phyloP scores from a whole-genome alignment of 2,888 invertebrate genomes.

The Acrobasis consociella region DNA sequence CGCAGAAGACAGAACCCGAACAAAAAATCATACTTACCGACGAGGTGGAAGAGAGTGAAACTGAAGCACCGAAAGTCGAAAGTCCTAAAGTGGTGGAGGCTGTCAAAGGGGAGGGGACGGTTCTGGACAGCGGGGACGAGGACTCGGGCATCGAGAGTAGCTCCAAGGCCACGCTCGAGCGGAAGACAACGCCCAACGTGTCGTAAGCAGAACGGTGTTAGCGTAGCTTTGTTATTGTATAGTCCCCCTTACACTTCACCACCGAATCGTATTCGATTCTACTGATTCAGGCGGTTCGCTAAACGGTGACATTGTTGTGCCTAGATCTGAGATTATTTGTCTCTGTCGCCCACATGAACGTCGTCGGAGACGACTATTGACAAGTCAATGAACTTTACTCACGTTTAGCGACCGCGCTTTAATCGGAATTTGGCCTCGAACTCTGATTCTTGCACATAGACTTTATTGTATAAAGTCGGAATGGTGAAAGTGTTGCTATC shows the following conservation, averaged over 20 bases:
- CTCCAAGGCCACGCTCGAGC: slow-evolving; percentile 81
- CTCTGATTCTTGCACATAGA: slow-evolving; percentile 16
- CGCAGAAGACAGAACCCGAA: slow-evolving; percentile 52
- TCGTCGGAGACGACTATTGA: not conserved
- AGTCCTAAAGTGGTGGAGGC: slow-evolving; percentile 57
- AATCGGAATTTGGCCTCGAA: slow-evolving; percentile 17
- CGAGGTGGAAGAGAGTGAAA: slow-evolving; percentile 40
- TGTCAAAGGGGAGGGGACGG: slow-evolving; percentile 82
- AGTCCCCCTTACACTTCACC: slow-evolving; percentile 25
- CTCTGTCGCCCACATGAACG: not conserved
- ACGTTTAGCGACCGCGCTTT: not conserved
- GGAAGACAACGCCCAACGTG: slow-evolving; percentile 61
- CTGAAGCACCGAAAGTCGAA: slow-evolving; percentile 47
- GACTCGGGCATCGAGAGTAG: slow-evolving; percentile 86
- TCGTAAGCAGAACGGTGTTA: slow-evolving; percentile 46
- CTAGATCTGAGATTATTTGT: not conserved
- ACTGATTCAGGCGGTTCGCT: not conserved
- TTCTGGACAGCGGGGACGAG: slow-evolving; percentile 85
- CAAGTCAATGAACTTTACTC: not conserved
- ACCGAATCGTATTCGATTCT: slow-evolving; percentile 3
- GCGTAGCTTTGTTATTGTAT: slow-evolving; percentile 37
- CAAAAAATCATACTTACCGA: slow-evolving; percentile 61
- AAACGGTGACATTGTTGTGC: not conserved
- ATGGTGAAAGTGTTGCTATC: not conserved
- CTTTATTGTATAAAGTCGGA: slow-evolving; percentile 18